Base-by-base conservation (phyloP, 2,888 invertebrate genomes). In the Eristalinus aeneus region DNA sequence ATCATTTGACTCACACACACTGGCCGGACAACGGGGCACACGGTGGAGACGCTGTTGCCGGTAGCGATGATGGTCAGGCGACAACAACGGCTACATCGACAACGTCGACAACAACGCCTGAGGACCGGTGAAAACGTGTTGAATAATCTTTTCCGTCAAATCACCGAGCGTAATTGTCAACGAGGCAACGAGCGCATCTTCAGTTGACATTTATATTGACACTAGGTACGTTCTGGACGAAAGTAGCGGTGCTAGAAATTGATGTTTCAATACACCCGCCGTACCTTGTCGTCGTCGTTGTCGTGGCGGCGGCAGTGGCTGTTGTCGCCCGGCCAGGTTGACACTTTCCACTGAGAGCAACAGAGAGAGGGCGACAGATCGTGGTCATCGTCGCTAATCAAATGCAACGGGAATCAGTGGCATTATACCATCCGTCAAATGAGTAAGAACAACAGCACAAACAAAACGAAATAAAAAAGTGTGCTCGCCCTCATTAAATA, bases 371-470 rank as follows among this genome's bases (percentile, higher is more conserved):
- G 46, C 46, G 46, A 46, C 46, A 80, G 75, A 80, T 85, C 75
- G 80, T 85, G 84, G 72, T 80, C 84, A 80, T 85, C 76, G 72
- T 85, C 76, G 72, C 72, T 76, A 69, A 77, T 80, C 72, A 80
- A 67, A 64, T 79, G 60, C 79, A 85, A 80, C 80, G 76, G 80
- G 67, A 76, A 76, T 72, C 84, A 74, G 16, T 74, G 60, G 64
- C 65, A 54, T 32, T 61, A 74, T 71, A 74, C 74, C 32, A 53
- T 68, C 54, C 61, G 68, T 63, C 27, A 71, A 63, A 22, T 22
- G 20, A 54, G 1, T 11, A 34, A 68, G 67, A 46, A 68, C 67
- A 77, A 46, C 36, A 16, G 6, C 20, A 58, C 32, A 32, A 32
- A 61, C 39, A 23, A 61, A 32, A 60, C 60, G 60, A 61, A 16